These are phyloP conservation scores for Tursiops truncatus DNA, from an alignment of 2,113 vertebrate species.

Conservation along the genomic window DNA sequence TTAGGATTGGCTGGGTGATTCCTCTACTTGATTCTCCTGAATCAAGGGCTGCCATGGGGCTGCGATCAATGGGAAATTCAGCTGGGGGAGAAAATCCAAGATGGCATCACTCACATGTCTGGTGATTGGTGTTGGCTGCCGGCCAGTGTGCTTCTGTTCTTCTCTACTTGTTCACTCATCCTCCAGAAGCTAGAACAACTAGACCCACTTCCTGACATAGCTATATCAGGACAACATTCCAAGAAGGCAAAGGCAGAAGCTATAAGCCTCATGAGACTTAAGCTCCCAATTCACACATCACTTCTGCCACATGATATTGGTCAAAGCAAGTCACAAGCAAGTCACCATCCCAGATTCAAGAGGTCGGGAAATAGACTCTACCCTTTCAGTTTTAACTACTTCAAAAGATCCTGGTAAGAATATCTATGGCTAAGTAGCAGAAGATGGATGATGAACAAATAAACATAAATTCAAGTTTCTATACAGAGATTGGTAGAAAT, in stretches of 20 bases:
- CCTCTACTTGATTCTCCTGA: not conserved
- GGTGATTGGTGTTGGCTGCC: not conserved
- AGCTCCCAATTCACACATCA: not conserved
- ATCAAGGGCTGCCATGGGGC: rapidly evolving
- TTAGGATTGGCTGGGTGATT: not conserved
- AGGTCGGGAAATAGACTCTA: not conserved
- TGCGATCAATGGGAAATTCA: not conserved
- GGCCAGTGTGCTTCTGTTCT: not conserved
- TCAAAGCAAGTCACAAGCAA: not conserved
- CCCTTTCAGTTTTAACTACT: not conserved
- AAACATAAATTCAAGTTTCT: not conserved
- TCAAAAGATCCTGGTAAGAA: not conserved
- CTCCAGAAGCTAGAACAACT: not conserved
- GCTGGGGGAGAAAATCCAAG: not conserved
- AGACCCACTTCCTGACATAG: not conserved
- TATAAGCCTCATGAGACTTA: not conserved
- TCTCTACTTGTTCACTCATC: not conserved
- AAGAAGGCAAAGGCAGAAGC: not conserved
- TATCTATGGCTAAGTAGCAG: not conserved
- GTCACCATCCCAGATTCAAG: not conserved
- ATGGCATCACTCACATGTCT: not conserved
- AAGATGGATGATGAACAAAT: not conserved
- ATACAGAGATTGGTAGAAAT: not conserved
- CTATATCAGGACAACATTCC: not conserved
- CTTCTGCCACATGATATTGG: not conserved